Conservation (phyloP, 2,113 vertebrate species). For the Danionella cerebrum region DNA sequence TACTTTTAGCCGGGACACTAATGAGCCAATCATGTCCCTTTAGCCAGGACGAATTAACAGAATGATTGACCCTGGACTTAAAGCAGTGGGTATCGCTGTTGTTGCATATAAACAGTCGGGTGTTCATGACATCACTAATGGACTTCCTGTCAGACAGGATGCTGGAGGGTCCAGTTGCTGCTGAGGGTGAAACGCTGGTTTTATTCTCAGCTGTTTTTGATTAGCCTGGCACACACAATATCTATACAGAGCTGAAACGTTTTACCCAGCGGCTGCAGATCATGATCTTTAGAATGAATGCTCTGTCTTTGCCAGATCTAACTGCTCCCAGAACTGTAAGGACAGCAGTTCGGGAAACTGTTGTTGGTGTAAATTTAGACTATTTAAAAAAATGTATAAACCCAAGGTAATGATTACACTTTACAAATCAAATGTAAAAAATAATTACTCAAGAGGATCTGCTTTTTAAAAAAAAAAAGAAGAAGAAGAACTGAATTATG, state of each 20-base stretch:
- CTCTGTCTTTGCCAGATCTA: slow-evolving; percentile 26
- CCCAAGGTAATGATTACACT: too few relatives aligned
- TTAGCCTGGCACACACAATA: slow-evolving; percentile 51
- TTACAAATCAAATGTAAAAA: too few relatives aligned
- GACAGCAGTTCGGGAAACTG: background rate
- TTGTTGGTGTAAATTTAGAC: background rate
- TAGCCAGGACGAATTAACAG: slow-evolving; percentile 45
- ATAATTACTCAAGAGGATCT: too few relatives aligned
- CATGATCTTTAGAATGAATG: slow-evolving; percentile 37
- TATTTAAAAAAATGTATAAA: too few relatives aligned
- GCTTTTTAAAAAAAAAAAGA: too few relatives aligned
- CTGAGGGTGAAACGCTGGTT: slow-evolving; percentile 43
- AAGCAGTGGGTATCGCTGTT: slow-evolving; percentile 52
- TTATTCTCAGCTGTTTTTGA: slow-evolving; percentile 58
- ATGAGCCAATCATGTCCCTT: slow-evolving; percentile 43
- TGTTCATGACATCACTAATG: slow-evolving; percentile 46
- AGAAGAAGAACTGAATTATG: too few relatives aligned
- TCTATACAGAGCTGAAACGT: slow-evolving; percentile 44
- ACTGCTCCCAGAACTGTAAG: slow-evolving; percentile 42
- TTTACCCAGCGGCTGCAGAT: slow-evolving; percentile 41
- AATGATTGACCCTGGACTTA: slow-evolving; percentile 47
- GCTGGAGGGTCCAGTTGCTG: too few relatives aligned
- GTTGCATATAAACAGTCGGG: slow-evolving; percentile 41
- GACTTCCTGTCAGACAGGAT: too few relatives aligned
- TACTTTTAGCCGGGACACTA: slow-evolving; percentile 17